A percentile compares a stretch with the other conserved stretches of the same genome.
Conservation (phyloP, 2,113 vertebrate genomes). For the Oreotrochilus melanogaster region DNA sequence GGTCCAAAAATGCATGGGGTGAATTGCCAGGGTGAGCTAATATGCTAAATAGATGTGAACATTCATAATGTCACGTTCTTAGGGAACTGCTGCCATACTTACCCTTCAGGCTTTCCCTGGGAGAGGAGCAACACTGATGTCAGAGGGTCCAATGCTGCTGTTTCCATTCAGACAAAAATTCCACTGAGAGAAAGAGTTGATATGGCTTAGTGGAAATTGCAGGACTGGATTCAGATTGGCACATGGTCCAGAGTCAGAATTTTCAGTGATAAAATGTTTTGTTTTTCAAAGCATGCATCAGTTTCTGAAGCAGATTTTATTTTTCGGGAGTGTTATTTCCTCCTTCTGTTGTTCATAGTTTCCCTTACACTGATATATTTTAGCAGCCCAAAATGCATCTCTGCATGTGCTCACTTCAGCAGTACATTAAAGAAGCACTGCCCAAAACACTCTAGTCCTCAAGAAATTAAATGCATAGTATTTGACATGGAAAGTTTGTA, state of each 20-base stretch:
- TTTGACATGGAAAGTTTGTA: conserved; percentile 8
- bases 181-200: neutral
- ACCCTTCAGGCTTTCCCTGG: neutral
- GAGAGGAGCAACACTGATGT: neutral
- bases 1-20: neutral
- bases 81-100: neutral
- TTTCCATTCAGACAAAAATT: conserved; percentile 4
- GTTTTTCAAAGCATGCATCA: neutral
- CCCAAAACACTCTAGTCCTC: neutral
- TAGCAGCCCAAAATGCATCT: conserved; percentile 14
- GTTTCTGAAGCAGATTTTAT: conserved; percentile 20
- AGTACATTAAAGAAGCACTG: neutral
- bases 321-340: conserved; percentile 24
- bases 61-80: neutral
- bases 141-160: neutral
- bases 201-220: neutral
- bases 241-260: neutral
- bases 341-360: conserved; percentile 36
- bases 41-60: neutral
- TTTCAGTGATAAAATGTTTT: neutral
- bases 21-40: neutral
- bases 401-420: conserved; percentile 10
- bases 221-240: neutral
- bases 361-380: conserved; percentile 40
- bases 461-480: neutral